These are phyloP conservation scores for Sialis lutaria DNA, from an alignment of 2,888 invertebrate genomes.

Conservation along the genomic window DNA sequence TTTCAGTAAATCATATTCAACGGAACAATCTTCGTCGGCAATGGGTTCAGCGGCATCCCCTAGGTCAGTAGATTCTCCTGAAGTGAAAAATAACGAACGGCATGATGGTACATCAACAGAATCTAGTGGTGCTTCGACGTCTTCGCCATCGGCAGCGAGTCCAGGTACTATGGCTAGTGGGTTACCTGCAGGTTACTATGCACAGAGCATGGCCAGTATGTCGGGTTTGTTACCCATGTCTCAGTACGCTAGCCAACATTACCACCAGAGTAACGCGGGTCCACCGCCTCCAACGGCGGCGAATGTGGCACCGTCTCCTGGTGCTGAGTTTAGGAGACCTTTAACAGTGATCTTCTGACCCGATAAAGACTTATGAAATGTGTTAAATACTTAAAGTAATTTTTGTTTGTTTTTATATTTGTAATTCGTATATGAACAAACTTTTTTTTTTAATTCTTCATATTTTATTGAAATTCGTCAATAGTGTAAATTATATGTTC, in stretches of 20 bases:
- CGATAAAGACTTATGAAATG: slow-evolving; percentile 27
- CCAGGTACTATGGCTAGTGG: slow-evolving; percentile 38
- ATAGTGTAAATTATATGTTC: too few species aligned
- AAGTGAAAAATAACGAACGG: slow-evolving; percentile 20
- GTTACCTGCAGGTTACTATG: slow-evolving; percentile 27
- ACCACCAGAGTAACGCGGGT: slow-evolving; percentile 30
- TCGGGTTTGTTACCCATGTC: slow-evolving; percentile 44
- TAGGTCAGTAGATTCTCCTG: slow-evolving; percentile 38
- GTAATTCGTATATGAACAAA: background rate
- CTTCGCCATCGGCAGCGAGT: slow-evolving; percentile 40
- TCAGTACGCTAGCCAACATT: slow-evolving; percentile 38
- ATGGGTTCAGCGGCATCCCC: slow-evolving; percentile 28
- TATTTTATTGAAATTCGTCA: too few species aligned
- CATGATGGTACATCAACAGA: slow-evolving; percentile 31
- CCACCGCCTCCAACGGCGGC: slow-evolving; percentile 12
- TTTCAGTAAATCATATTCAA: slow-evolving; percentile 47
- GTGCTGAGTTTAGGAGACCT: slow-evolving; percentile 54
- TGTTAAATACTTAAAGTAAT: background rate
- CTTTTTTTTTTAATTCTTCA: too few species aligned
- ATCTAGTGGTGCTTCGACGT: slow-evolving; percentile 36
- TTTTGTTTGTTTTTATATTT: background rate
- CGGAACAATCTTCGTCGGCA: slow-evolving; percentile 40
- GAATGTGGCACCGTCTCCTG: slow-evolving; percentile 29
- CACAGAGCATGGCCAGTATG: slow-evolving; percentile 22
- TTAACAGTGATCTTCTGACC: slow-evolving; percentile 71